Evolutionary conservation across 2,888 invertebrate genomes (phyloP), one percentile per base, ranked within the genome.

Genomic region (Machimus rusticus): DNA sequence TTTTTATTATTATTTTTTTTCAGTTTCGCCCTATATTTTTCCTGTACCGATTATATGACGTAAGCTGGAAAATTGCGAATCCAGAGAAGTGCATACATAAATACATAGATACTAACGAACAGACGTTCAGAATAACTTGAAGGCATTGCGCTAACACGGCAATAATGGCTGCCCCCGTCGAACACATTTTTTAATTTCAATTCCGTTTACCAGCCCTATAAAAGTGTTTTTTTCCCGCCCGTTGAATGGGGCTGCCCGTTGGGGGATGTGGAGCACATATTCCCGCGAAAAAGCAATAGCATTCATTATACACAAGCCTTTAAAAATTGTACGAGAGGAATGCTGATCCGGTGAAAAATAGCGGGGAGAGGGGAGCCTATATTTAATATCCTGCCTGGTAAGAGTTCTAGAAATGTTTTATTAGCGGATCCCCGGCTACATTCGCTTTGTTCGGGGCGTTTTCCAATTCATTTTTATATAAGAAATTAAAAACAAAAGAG

Each of bases 151-250:
- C 76, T 76, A 76, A 76, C 76, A 76, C 37, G 76, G 76, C 76
- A 76, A 76, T 76, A 76, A 76, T 76, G 8, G 76, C 37, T 34
- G 28, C 76, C 34, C 31, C n/a, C 76, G 76, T 76, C 76, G 76
- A 76, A 76, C 76, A 76, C 76, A 76, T 76, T 76, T 76, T 76
- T 76, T 76, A 76, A 76, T 76, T 76, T 76, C 76, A 76, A 76
- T 76, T 76, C 76, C 16, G 76, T 76, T 76, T 76, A 76, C 76
- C 76, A 76, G 34, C n/a, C 6, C 76, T 76, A 76, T 76, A 76
- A 76, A 76, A 76, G 76, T 76, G 76, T 76, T 74, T 74, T 9
- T 76, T 12, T 76, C 37, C 76, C 66, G 19, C 28, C 28, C 66
- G 12, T 12, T 66, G 51, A 51, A 66, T 66, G 66, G 19, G 2